These are phyloP conservation scores for Seira ritae DNA, from an alignment of 2,888 invertebrate genomes.

Conservation along the genomic window DNA sequence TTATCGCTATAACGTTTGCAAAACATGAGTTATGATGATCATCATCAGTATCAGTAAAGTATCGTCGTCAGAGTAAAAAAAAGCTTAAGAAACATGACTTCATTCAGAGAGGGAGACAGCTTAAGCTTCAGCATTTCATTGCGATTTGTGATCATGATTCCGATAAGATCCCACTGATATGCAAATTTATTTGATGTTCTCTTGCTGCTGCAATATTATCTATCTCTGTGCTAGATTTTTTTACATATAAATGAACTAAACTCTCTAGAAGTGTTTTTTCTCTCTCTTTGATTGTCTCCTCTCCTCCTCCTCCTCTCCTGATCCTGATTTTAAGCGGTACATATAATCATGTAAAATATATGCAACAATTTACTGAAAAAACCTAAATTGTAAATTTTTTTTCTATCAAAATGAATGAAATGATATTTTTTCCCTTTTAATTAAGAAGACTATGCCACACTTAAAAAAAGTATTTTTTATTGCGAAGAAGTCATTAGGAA, in stretches of 20 bases:
- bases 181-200: background rate
- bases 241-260: background rate
- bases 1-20: too few species aligned
- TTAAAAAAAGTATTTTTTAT: too few species aligned
- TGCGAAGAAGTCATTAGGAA: constrained; percentile 6
- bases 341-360: too few species aligned
- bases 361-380: background rate
- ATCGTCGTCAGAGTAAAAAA: background rate
- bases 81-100: background rate
- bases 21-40: background rate
- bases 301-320: too few species aligned
- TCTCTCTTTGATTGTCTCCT: too few species aligned
- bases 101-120: background rate
- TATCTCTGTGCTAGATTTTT: background rate
- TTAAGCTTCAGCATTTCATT: too few species aligned
- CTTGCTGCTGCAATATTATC: too few species aligned
- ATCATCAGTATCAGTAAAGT: background rate
- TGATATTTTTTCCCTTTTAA: background rate
- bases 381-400: background rate
- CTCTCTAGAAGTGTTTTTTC: background rate
- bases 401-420: background rate
- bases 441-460: background rate
- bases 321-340: too few species aligned
- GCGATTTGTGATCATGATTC: background rate
- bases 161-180: background rate